phyloP scores from a whole-genome alignment of 2,113 vertebrate genomes.

The Calypte anna region DNA sequence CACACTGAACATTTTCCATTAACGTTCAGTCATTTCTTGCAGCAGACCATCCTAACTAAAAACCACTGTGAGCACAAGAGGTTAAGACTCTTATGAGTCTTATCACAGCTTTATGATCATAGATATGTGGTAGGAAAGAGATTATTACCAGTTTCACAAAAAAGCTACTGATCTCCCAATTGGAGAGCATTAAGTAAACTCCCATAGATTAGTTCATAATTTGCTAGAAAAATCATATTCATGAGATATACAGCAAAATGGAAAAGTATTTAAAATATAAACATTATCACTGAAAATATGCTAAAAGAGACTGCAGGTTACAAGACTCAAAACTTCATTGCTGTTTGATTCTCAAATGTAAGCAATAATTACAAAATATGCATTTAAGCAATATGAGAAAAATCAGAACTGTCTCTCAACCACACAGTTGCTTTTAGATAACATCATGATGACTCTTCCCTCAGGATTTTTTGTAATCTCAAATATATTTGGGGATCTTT shows the following conservation, averaged over 20 bases:
- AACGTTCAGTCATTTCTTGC: not conserved
- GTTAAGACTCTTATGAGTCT: not conserved
- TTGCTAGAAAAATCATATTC: not conserved
- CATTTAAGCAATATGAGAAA: not conserved
- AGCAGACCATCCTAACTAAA: not conserved
- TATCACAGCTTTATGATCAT: not conserved
- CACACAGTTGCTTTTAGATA: not conserved
- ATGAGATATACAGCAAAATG: not conserved
- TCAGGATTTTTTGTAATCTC: not conserved
- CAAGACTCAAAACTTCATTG: not conserved
- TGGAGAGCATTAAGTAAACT: not conserved
- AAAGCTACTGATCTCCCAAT: not conserved
- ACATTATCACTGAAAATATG: not conserved
- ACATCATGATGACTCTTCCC: not conserved
- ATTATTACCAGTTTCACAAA: not conserved
- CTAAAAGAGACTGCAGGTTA: not conserved
- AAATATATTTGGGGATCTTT: not conserved
- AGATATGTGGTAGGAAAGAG: not conserved
- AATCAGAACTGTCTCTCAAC: not conserved
- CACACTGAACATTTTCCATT: not conserved
- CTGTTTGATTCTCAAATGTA: not conserved
- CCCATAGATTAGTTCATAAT: not conserved
- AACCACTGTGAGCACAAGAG: not conserved
- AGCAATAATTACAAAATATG: not conserved
- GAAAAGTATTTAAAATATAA: not conserved